phyloP scores from a whole-genome alignment of 2,113 vertebrate species.

The Chrysochloris asiatica region DNA sequence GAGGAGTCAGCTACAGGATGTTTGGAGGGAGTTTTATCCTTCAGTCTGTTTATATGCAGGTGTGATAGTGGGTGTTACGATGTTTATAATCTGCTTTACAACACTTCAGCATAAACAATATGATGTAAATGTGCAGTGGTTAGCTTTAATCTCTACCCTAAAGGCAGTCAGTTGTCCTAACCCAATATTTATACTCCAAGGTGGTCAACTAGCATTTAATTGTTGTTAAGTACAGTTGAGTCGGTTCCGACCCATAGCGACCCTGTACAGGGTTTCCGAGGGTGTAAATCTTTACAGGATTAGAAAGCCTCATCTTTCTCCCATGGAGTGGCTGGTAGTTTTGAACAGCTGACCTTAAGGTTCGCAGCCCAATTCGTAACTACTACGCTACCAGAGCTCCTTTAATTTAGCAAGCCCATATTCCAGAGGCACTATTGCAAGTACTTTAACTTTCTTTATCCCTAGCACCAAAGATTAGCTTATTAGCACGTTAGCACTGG shows the following conservation, averaged over 20 bases:
- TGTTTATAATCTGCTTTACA: constrained; percentile 53
- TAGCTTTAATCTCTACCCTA: constrained; percentile 44
- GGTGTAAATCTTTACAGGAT: no score
- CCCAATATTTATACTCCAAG: constrained; percentile 33
- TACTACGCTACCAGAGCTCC: no score
- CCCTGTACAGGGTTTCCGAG: no score
- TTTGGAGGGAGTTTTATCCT: background rate
- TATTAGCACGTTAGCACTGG: constrained; percentile 53
- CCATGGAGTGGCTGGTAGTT: no score
- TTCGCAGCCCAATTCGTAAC: no score
- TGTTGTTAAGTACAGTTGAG: no score
- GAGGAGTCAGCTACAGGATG: constrained; percentile 14
- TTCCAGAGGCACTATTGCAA: constrained; percentile 7
- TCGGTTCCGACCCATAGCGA: no score
- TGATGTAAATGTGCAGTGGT: constrained; percentile 30
- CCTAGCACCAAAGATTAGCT: constrained; percentile 43
- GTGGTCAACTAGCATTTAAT: constrained; percentile 53
- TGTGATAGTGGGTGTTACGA: background rate
- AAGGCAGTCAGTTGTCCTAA: constrained; percentile 13
- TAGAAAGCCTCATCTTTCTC: no score
- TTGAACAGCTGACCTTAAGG: no score
- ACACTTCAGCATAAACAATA: background rate
- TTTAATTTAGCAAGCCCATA: constrained; percentile 48
- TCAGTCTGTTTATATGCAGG: background rate
- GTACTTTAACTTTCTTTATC: constrained; percentile 43